A percentile compares a stretch with the other conserved stretches of the same genome.
Conservation (phyloP, 2,797 vertebrate species). For the Podarcis lilfordi region DNA sequence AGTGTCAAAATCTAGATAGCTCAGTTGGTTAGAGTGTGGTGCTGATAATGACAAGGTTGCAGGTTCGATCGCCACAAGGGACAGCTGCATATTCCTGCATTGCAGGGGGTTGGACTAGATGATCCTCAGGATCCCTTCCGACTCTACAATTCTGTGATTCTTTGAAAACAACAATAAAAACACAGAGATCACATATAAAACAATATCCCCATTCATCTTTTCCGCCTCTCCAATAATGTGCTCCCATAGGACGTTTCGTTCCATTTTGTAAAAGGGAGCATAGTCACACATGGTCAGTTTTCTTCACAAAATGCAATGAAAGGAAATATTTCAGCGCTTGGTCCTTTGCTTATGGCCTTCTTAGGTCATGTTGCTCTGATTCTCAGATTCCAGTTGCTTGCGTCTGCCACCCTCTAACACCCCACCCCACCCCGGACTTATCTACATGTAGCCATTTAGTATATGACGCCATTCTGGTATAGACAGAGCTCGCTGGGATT, state of each 20-base stretch:
- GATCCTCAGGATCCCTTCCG: no score
- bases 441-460: neutral
- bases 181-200: neutral
- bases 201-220: no score
- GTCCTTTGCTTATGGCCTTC: neutral
- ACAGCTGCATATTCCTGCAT: no score
- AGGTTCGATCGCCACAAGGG: no score
- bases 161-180: neutral
- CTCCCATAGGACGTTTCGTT: no score
- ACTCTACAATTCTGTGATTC: no score
- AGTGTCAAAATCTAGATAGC: no score
- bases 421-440: neutral
- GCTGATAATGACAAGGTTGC: no score
- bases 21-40: no score
- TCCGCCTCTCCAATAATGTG: no score
- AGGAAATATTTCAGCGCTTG: neutral
- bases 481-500: neutral
- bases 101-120: no score
- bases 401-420: neutral
- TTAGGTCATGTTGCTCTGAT: neutral
- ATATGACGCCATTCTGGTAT: neutral
- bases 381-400: neutral
- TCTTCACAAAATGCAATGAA: neutral
- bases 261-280: no score
- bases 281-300: neutral